phyloP scores from a whole-genome alignment of 2,113 vertebrate genomes.

The Cygnus buccinator region DNA sequence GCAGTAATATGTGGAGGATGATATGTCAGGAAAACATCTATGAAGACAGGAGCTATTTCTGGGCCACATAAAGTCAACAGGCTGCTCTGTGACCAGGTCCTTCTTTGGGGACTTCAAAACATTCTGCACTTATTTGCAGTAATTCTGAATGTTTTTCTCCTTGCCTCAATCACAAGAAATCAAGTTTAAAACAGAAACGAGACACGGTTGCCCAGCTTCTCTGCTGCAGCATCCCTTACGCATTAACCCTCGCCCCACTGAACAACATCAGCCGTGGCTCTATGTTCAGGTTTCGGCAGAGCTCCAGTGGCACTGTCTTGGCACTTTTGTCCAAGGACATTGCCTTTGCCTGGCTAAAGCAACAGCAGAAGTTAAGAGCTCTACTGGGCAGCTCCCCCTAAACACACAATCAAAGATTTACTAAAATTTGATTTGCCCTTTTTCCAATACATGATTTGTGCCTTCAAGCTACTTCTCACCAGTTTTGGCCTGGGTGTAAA shows the following conservation, averaged over 20 bases:
- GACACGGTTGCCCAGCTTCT: neutral
- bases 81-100: neutral
- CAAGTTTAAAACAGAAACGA: conserved; percentile 1
- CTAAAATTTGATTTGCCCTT: neutral
- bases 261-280: neutral
- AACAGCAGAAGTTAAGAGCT: neutral
- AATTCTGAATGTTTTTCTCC: neutral
- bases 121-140: neutral
- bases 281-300: rapidly evolving
- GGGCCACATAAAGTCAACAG: conserved; percentile 37
- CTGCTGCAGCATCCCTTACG: neutral
- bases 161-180: conserved; percentile 7
- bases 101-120: neutral
- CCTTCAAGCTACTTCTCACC: neutral
- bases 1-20: neutral
- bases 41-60: neutral
- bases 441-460: neutral
- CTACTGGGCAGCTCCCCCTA: neutral
- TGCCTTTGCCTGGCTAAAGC: neutral
- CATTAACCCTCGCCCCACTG: neutral
- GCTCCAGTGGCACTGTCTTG: neutral
- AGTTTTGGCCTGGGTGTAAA: neutral
- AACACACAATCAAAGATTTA: neutral
- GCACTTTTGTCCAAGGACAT: neutral
- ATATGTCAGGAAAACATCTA: conserved; percentile 7